These are phyloP conservation scores for Sepioteuthis lessoniana DNA, from an alignment of 2,888 invertebrate genomes.

Conservation along the genomic window DNA sequence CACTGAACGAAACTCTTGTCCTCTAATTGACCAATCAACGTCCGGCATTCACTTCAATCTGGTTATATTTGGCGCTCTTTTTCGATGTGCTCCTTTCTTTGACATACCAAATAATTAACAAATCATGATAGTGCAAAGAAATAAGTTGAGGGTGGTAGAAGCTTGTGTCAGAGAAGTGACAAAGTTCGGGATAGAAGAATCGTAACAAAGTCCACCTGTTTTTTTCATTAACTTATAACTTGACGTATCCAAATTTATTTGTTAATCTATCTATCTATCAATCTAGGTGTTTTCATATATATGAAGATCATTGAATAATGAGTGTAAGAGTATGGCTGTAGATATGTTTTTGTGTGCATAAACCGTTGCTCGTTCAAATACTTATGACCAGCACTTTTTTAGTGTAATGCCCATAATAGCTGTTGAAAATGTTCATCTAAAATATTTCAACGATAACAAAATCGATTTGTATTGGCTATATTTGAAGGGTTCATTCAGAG, in stretches of 20 bases:
- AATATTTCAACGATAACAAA: too few species aligned
- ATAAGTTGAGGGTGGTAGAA: not conserved
- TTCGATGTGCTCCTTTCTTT: not conserved
- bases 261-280: not conserved
- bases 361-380: too few species aligned
- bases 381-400: too few species aligned
- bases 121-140: not conserved
- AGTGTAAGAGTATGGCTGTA: too few species aligned
- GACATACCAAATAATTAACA: not conserved
- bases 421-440: too few species aligned
- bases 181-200: not conserved
- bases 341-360: too few species aligned
- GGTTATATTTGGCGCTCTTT: conserved; percentile 33
- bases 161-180: not conserved
- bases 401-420: too few species aligned
- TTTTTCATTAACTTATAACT: not conserved
- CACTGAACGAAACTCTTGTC: not conserved
- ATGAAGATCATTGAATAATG: too few species aligned
- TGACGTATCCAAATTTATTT: not conserved
- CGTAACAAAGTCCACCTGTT: not conserved
- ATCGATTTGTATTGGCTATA: too few species aligned
- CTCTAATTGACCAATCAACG: conserved; percentile 33
- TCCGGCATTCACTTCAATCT: not conserved
- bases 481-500: too few species aligned
- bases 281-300: too few species aligned